Conservation (phyloP, 2,797 vertebrate species). For the Oryzias dopingdopingensis region DNA sequence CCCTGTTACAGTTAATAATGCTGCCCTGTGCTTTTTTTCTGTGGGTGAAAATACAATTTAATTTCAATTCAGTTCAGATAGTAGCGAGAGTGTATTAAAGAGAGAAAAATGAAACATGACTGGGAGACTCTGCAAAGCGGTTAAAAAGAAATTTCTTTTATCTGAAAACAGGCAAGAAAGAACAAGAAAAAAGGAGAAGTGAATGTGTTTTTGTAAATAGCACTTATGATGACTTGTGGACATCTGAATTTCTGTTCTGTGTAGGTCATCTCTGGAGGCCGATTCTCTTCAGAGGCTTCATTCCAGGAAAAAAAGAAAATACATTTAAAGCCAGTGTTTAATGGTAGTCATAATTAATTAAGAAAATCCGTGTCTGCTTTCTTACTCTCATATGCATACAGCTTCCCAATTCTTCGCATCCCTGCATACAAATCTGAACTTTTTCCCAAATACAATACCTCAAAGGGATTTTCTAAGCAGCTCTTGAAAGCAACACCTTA, state of each 20-base stretch:
- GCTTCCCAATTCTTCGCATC: conserved; percentile 42
- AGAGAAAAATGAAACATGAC: conserved; percentile 34
- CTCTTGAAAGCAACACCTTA: conserved; percentile 51
- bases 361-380: conserved; percentile 45
- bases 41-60: conserved; percentile 40
- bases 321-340: conserved; percentile 35
- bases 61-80: conserved; percentile 36
- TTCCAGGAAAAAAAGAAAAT: conserved; percentile 27
- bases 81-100: conserved; percentile 16
- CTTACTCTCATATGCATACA: conserved; percentile 39
- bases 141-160: conserved; percentile 20
- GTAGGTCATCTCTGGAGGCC: conserved; percentile 29
- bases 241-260: conserved; percentile 32
- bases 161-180: conserved; percentile 44
- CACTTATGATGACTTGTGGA: conserved; percentile 35
- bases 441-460: conserved; percentile 49
- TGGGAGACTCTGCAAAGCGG: conserved; percentile 19
- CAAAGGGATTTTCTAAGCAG: conserved; percentile 50
- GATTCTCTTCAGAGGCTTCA: conserved; percentile 25
- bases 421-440: conserved; percentile 55
- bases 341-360: conserved; percentile 62
- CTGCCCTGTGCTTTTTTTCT: conserved; percentile 19
- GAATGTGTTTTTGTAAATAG: conserved; percentile 31
- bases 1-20: conserved; percentile 34
- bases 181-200: conserved; percentile 39